Evolutionary conservation across 2,888 invertebrate genomes (phyloP), one percentile per base, ranked within the genome.

Genomic region (Micropterix aruncella): DNA sequence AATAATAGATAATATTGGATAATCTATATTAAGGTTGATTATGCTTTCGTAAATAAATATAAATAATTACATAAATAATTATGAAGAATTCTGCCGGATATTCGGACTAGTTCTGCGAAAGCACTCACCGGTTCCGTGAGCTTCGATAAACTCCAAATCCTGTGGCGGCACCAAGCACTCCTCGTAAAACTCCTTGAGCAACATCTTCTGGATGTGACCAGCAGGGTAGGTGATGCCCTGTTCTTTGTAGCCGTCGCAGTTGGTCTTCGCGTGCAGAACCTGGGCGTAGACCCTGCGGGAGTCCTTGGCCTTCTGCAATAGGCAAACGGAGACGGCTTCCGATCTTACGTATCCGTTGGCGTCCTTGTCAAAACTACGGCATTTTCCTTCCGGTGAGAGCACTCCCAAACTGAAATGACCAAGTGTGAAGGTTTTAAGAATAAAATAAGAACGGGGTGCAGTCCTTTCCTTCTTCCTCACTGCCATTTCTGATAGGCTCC

Each of bases 291-390:
- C 52, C 1, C 65, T 60, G 38, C 69, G 71, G 1, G 77, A 74
- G 48, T 65, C 57, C 15, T 65, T 59, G 37, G 61, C 63, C 51
- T 72, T 78, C 58, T 85, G 83, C 4, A 85, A 54, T 42, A 75
- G 71, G 7, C 82, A 51, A 1, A 72, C 71, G 37, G 68, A 70
- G 2, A 81, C 57, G 0, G 79, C 73, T 59, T 85, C 85, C 43
- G 81, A 75, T 27, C 85, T 70, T 1, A 74, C 77, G 52, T 84
- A 85, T 1, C 85, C 85, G 52, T 76, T 66, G 2, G 77, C 81
- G 39, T 74, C 65, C 19, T 74, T 74, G 58, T 92, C 91, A 58
- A 92, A 90, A 0, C 81, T 78, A 53, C 83, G 83, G 60, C 89
- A 90, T 43, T 68, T 70, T 1, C 91, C 90, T 50, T 88, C 80